Percentiles rank a stretch among this genome's conserved stretches.
Evolutionary conservation across 2,797 vertebrate genomes (phyloP).

Genomic region (Smutsia temminckii): DNA sequence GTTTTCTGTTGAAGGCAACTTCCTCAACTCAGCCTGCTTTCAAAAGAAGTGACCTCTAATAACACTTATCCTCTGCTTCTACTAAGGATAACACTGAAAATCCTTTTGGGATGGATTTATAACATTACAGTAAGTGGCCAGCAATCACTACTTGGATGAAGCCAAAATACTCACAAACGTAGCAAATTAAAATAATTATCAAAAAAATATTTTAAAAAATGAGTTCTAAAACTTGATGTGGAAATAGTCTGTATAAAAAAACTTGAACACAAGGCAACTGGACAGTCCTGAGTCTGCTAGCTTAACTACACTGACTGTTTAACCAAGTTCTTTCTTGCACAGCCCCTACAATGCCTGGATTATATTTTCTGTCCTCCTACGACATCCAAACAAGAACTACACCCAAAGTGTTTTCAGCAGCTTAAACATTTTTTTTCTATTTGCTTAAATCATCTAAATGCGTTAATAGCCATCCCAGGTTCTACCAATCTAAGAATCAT

Average conservation of each 20-base stretch:
- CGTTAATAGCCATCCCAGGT: background rate
- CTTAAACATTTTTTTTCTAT: slow-evolving; percentile 32
- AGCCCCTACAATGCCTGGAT: background rate
- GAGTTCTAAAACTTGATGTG: background rate
- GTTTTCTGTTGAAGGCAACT: slow-evolving; percentile 5
- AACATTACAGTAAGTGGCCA: background rate
- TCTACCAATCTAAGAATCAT: slow-evolving; percentile 5
- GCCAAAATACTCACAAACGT: background rate
- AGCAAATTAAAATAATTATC: background rate
- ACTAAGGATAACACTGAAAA: background rate
- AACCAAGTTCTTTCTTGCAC: background rate
- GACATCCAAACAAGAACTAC: background rate
- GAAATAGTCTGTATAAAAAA: background rate
- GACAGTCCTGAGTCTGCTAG: background rate
- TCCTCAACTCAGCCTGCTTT: background rate
- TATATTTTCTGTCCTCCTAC: background rate
- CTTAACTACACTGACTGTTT: background rate
- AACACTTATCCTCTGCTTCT: slow-evolving; percentile 8
- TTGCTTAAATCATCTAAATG: slow-evolving; percentile 33
- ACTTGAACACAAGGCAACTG: slow-evolving; percentile 6
- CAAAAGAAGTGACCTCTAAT: background rate
- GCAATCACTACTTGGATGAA: background rate
- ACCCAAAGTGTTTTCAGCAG: background rate
- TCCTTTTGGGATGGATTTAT: background rate
- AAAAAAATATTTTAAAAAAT: slow-evolving; percentile 42